Base-by-base conservation (phyloP, 2,888 invertebrate genomes). In the Coenonympha arcania region DNA sequence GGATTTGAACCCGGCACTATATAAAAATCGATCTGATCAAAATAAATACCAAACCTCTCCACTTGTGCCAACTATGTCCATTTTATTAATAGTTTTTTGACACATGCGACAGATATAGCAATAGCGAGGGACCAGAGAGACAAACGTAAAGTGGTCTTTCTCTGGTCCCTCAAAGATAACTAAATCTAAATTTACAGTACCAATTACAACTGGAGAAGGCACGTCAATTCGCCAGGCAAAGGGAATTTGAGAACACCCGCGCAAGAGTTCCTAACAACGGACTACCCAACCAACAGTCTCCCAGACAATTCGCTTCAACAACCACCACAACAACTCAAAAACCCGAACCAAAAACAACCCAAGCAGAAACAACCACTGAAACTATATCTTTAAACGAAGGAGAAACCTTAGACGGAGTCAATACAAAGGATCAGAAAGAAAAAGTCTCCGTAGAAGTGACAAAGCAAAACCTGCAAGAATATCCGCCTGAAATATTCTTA, bases 401-500 rank as follows among this genome's bases (percentile, higher is more conserved):
- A 8, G 83, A 85, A 60, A 63, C 68, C 4, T 55, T 71, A 1
- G 72, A 73, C 9, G 62, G 64, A 19, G 52, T 52, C 4, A 59
- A 61, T 9, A 43, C 63, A 33, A 61, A 64, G 2, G 66, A 68
- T 9, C 60, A 69, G 47, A 71, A 67, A 41, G 54, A 65, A 45
- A 76, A 75, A 45, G 74, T 74, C 1, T 67, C 79, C 1, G 78
- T 85, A 9, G 85, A 86, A 72, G 72, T 85, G 0, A 62, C 82
- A 0, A 82, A 73, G 40, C 82, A 84, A 55, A 82, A 79, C 3
- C 56, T 85, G 1, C 79, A 83, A 54, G 82, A 84, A 56, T 83
- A 73, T 20, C 81, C 84, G 11, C 74, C 82, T 15, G 83, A 85
- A 56, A 50, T 85, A 9, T 83, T 77, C 58, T 61, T 86, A 1